Base-by-base conservation (phyloP, 2,888 invertebrate species). In the Brenthis hecate region DNA sequence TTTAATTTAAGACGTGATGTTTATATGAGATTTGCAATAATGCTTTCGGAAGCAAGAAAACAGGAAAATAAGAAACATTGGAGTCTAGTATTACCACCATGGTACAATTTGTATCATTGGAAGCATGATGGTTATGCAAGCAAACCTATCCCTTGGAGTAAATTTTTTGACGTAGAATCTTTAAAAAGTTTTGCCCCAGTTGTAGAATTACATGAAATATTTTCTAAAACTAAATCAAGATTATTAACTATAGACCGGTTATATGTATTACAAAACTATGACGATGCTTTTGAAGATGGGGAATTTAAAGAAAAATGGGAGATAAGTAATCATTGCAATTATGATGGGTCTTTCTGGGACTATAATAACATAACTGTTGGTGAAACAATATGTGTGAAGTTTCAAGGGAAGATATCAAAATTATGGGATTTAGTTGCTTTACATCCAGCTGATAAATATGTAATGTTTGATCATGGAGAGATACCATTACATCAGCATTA, bases 1-100 rank as follows among this genome's bases (percentile, higher is more conserved):
- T 99, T 99, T 83, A 99, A 99, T 92, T 93, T 99, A 72, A 94
- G 99, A 16, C 94, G 99, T 50, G 99, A 99, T 92, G 99, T 99
- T 2, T 99, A 98, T 81, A 96, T 99, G 94, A 94, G 99, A 76
- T 94, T 98, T 78, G 98, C 99, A 1, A 96, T 97, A 58, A 95
- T 99, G 81, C 93, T 97, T 0, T 94, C 95, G 47, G 94, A 95
- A 70, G 91, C 98, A 65, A 93, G 94, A 69, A 92, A 93, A 68
- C 83, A 88, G 13, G 48, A n/a, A n/a, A 86, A 85, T 69, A 88
- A 90, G 57, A 84, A 84, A 23, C 89, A 94, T 68, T 94, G 95
- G 85, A 91, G 92, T 53, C 80, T 97, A 77, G 98, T 99, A 60
- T 91, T 99, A 73, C 99, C 99, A 14, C 98, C 99, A 0, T 99